Evolutionary conservation across 2,113 vertebrate species (phyloP).

Genomic region (Panurus biarmicus): DNA sequence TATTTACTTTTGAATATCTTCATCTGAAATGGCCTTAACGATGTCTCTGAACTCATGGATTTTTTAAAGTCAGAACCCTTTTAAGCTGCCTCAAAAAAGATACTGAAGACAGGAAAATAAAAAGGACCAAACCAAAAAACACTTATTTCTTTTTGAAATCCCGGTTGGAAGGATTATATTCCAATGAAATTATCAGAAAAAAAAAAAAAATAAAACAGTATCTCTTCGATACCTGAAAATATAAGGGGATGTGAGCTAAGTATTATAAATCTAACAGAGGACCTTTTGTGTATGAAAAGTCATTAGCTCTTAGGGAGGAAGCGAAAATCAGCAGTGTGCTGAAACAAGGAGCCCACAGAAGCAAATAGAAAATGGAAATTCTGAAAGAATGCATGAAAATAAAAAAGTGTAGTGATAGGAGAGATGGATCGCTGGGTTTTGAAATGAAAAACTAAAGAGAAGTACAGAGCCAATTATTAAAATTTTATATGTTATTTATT

Average conservation of each 20-base stretch:
- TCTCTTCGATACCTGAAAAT: not conserved
- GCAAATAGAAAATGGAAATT: not conserved
- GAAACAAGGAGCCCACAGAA: not conserved
- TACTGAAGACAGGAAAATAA: not conserved
- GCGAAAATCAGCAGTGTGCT: not conserved
- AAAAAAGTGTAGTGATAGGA: not conserved
- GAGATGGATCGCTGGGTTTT: not conserved
- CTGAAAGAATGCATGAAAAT: not conserved
- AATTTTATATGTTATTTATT: not conserved
- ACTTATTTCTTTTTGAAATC: not conserved
- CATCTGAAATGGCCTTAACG: not conserved
- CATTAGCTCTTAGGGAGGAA: not conserved
- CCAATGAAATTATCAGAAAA: not conserved
- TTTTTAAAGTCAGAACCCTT: not conserved
- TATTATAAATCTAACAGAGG: not conserved
- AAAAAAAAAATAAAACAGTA: not conserved
- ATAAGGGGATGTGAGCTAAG: not conserved
- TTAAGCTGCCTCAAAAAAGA: not conserved
- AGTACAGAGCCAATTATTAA: not conserved
- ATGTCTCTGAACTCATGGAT: not conserved
- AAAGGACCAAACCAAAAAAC: not conserved
- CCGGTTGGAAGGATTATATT: not conserved
- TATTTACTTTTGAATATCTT: not conserved
- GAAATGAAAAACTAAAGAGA: not conserved
- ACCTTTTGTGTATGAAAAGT: not conserved